These are phyloP conservation scores for Crenuchus spilurus DNA, from an alignment of 2,797 vertebrate genomes.

Conservation along the genomic window DNA sequence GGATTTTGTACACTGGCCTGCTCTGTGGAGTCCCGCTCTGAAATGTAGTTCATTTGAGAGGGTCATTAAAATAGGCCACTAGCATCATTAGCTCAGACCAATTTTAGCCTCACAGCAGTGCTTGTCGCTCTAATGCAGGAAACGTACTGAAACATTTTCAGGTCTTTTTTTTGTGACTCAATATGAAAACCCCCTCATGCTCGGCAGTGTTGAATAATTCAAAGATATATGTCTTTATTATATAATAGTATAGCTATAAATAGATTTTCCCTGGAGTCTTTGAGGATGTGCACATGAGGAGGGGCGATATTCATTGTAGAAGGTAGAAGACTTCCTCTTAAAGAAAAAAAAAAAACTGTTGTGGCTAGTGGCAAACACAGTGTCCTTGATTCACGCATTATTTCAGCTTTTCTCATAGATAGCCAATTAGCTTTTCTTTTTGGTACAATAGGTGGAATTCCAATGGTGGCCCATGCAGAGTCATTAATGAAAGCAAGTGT, in stretches of 20 bases:
- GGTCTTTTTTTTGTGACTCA: constrained; percentile 21
- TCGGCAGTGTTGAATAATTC: constrained; percentile 40
- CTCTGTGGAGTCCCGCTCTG: constrained; percentile 10
- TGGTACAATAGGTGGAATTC: not conserved
- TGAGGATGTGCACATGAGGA: not conserved
- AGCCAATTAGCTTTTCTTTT: not conserved
- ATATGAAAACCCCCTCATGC: not conserved
- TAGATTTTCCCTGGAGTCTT: constrained; percentile 5
- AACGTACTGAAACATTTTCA: constrained; percentile 38
- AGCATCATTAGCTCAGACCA: constrained; percentile 51
- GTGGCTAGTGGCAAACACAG: not conserved
- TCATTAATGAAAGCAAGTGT: not conserved
- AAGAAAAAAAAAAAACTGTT: not conserved
- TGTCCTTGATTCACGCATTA: no score
- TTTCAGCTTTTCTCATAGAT: not conserved
- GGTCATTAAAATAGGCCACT: constrained; percentile 56
- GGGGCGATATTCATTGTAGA: not conserved
- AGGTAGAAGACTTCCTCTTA: constrained; percentile 5
- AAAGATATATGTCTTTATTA: constrained; percentile 35
- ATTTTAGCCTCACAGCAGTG: constrained; percentile 57
- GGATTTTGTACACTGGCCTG: constrained; percentile 35
- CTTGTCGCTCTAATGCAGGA: constrained; percentile 50
- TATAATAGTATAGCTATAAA: constrained; percentile 33
- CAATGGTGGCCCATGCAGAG: not conserved
- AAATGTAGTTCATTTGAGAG: constrained; percentile 55